Evolutionary conservation across 1,140 invertebrate genomes (phyloP), one percentile per base, ranked within the genome.

Genomic region (Pseudomyrmex sp.): DNA sequence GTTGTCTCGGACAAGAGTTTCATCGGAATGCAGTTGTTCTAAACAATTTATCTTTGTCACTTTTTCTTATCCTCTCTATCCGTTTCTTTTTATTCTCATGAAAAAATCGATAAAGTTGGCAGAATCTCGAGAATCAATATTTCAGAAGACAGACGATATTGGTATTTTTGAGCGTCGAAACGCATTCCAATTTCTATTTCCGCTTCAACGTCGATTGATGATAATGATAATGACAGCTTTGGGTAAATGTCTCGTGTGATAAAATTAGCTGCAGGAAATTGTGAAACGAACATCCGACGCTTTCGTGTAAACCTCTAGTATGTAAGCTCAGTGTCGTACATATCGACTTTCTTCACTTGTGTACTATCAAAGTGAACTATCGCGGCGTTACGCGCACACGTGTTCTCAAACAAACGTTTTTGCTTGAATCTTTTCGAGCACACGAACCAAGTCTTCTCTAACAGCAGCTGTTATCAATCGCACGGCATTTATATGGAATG

Each of bases 201-300:
- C 61, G 61, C 12, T 15, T 13, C 65, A 26, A 48, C 65, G 54
- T 70, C 70, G 66, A 70, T 48, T 70, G 44, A 79, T 69, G 13
- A 58, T 12, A 70, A 10, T 26, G 23, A 4, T 18, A 35, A 48
- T 70, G 20, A 26, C 35, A 35, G 35, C 54, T 76, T 18, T 4
- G 54, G 23, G 54, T 48, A 68, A 12, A 80, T 48, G 46, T 79
- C 66, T 59, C 48, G 8, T 15, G 20, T 35, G 23, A 59, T 12
- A 1, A 61, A 59, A 80, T 80, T 58, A 80, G 44, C 54, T 72
- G 35, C 35, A 35, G 15, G 23, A 61, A 70, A 79, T 52, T 56
- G 65, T 20, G 52, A 79, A 69, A 61, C 54, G 52, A 70, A n/a
- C 20, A 15, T 59, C 44, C 65, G 35, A 69, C 65, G 54, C 15